Conservation (phyloP, 2,113 vertebrate species). For the Amia ocellicauda region DNA sequence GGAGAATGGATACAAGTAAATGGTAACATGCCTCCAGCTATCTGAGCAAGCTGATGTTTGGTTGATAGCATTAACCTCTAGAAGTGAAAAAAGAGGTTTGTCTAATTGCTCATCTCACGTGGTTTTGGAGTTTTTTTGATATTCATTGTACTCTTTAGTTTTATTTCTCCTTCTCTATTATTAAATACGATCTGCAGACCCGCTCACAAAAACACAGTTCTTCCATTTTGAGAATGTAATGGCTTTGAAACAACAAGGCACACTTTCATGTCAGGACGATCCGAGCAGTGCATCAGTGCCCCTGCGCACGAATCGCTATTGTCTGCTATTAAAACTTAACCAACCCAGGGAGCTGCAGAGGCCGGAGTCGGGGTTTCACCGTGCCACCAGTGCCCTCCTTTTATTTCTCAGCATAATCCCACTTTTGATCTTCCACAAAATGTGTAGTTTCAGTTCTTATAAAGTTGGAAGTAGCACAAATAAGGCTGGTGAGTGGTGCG, state of each 20-base stretch:
- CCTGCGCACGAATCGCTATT: slow-evolving; percentile 30
- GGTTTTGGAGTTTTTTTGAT: slow-evolving; percentile 63
- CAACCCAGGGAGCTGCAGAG: slow-evolving; percentile 50
- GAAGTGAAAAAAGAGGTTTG: slow-evolving; percentile 63
- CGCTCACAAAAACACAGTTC: slow-evolving; percentile 84
- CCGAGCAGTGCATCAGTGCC: slow-evolving; percentile 8
- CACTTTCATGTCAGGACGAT: slow-evolving; percentile 32
- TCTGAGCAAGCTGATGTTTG: slow-evolving; percentile 67
- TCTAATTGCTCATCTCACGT: slow-evolving; percentile 74
- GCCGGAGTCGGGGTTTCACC: slow-evolving; percentile 39
- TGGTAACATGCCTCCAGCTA: slow-evolving; percentile 66
- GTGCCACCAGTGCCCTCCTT: slow-evolving; percentile 49
- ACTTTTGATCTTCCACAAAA: no score
- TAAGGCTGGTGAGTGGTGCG: no score
- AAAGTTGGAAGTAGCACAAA: no score
- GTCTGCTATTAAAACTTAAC: slow-evolving; percentile 61
- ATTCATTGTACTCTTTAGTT: slow-evolving; percentile 77
- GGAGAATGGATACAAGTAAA: slow-evolving; percentile 65
- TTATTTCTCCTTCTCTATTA: slow-evolving; percentile 87
- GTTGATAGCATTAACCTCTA: slow-evolving; percentile 74
- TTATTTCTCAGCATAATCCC: no score
- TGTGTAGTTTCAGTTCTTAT: no score
- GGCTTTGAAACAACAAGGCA: slow-evolving; percentile 33
- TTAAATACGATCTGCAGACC: slow-evolving; percentile 81
- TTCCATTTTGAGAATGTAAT: slow-evolving; percentile 88